A percentile compares a stretch with the other conserved stretches of the same genome.
phyloP scores from a whole-genome alignment of 53 echinoderm and acorn worm genomes.

The Crossaster papposus region DNA sequence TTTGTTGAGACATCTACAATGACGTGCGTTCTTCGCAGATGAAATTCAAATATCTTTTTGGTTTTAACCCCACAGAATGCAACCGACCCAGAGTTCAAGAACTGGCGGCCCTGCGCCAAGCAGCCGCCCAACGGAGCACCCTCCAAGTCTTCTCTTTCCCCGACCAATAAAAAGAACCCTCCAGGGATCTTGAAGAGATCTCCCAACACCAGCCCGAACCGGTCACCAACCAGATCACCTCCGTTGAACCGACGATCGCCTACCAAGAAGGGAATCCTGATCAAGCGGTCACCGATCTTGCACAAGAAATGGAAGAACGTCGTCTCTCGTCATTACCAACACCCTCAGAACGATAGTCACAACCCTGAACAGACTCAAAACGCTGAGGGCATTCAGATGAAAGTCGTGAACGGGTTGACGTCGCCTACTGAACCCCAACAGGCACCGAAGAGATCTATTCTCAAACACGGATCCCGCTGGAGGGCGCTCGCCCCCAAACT shows the following conservation, averaged over 20 bases:
- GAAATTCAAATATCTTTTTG: neutral
- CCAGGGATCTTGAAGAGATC: constrained; percentile 52
- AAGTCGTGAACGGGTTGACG: constrained; percentile 29
- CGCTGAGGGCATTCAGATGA: constrained; percentile 22
- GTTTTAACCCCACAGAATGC: neutral
- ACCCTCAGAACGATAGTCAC: neutral
- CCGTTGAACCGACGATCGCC: constrained; percentile 24
- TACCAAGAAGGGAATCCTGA: constrained; percentile 31
- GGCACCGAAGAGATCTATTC: constrained; percentile 45
- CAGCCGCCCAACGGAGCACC: constrained; percentile 9
- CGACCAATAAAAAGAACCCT: constrained; percentile 34
- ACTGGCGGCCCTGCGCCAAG: constrained; percentile 55
- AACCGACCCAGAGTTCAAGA: constrained; percentile 47
- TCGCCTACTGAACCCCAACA: neutral
- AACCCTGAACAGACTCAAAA: neutral
- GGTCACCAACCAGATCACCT: constrained; percentile 41
- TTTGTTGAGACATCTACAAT: neutral
- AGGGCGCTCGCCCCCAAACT: constrained; percentile 58
- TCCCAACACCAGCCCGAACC: constrained; percentile 54
- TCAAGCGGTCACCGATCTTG: constrained; percentile 40
- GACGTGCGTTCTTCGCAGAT: neutral
- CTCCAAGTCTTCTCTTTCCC: constrained; percentile 29
- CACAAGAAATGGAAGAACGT: constrained; percentile 38
- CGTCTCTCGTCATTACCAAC: constrained; percentile 42
- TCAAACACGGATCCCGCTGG: constrained; percentile 54